These are phyloP conservation scores for Clepsis dumicolana DNA, from an alignment of 2,888 invertebrate species.

Conservation along the genomic window DNA sequence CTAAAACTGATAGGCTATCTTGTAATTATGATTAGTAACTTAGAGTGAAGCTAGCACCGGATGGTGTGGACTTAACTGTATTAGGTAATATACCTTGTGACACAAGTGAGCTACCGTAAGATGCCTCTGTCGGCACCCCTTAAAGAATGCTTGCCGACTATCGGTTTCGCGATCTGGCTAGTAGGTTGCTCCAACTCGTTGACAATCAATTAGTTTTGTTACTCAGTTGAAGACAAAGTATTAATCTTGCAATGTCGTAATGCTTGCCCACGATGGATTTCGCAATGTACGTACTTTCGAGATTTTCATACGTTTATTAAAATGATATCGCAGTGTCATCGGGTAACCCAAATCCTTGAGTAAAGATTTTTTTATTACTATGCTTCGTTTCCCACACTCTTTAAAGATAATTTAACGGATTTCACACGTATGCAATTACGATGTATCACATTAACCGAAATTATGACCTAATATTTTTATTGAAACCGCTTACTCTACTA, in stretches of 20 bases:
- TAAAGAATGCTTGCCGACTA: constrained; percentile 34
- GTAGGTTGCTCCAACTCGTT: constrained; percentile 34
- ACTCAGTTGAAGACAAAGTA: constrained; percentile 39
- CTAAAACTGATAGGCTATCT: background rate
- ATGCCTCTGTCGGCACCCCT: constrained; percentile 8
- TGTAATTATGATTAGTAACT: background rate
- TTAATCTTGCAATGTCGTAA: constrained; percentile 40
- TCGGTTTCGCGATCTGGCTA: constrained; percentile 34
- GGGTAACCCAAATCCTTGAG: constrained; percentile 36
- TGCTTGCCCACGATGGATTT: constrained; percentile 32
- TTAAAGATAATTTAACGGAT: constrained; percentile 32
- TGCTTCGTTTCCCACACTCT: constrained; percentile 31
- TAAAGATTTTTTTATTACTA: constrained; percentile 30
- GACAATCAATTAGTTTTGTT: constrained; percentile 44
- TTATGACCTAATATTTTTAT: constrained; percentile 37
- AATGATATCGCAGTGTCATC: constrained; percentile 34
- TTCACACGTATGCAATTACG: constrained; percentile 37
- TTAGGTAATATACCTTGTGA: background rate
- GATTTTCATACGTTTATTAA: constrained; percentile 38
- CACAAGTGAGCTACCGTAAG: background rate
- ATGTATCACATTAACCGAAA: constrained; percentile 31
- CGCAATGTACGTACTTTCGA: constrained; percentile 33
- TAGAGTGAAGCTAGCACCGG: background rate
- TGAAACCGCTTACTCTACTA: constrained; percentile 32
- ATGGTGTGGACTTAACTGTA: background rate